Evolutionary conservation across 1,140 invertebrate genomes (phyloP).

Genomic region (Euura saliciscinereae): DNA sequence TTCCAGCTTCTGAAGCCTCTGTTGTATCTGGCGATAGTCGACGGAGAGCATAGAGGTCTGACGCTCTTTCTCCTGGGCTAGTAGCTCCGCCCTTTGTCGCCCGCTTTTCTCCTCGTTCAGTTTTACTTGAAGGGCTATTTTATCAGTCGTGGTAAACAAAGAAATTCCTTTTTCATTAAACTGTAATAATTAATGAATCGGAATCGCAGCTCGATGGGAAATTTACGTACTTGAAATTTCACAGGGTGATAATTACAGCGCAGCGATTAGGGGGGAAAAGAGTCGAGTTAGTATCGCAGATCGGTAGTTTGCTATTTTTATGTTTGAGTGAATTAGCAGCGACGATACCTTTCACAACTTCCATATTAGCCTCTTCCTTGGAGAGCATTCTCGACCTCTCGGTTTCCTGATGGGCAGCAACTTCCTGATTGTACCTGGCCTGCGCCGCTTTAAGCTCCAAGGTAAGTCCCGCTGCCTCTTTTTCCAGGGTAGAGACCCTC

Average conservation of each 20-base stretch:
- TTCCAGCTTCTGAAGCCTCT: slow-evolving; percentile 87
- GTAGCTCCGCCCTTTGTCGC: slow-evolving; percentile 81
- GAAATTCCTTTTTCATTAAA: too few relatives aligned
- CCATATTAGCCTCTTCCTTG: slow-evolving; percentile 88
- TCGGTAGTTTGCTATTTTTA: too few relatives aligned
- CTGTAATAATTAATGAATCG: not conserved
- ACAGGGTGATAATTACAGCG: not conserved
- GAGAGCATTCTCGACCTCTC: slow-evolving; percentile 82
- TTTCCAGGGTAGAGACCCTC: slow-evolving; percentile 84
- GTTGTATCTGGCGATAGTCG: slow-evolving; percentile 90
- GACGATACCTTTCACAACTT: slow-evolving; percentile 84
- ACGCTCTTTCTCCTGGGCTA: slow-evolving; percentile 88
- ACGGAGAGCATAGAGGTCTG: slow-evolving; percentile 94
- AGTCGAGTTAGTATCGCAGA: not conserved
- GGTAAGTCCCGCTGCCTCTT: slow-evolving; percentile 84
- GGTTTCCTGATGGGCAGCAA: slow-evolving; percentile 87
- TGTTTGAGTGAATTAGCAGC: too few relatives aligned
- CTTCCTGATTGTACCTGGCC: slow-evolving; percentile 87
- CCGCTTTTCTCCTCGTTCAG: slow-evolving; percentile 88
- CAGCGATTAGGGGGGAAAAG: not conserved
- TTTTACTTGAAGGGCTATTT: slow-evolving; percentile 84
- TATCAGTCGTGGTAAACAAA: not conserved
- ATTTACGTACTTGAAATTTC: slow-evolving; percentile 2
- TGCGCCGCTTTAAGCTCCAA: slow-evolving; percentile 88
- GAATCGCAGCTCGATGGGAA: not conserved